Conservation (phyloP, 1,140 invertebrate genomes). For the Antheraea mylitta region DNA sequence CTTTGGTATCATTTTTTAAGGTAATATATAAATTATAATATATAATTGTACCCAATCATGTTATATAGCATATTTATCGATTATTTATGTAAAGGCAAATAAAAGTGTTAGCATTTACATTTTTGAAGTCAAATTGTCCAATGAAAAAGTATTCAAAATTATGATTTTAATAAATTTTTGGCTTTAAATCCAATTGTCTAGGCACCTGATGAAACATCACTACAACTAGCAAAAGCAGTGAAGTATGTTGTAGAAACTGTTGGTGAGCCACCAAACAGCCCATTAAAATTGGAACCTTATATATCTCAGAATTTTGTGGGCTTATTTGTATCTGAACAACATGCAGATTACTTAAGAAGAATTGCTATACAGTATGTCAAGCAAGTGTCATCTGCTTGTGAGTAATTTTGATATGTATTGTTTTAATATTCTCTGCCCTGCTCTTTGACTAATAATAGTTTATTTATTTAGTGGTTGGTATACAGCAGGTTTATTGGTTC, state of each 20-base stretch:
- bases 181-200: conserved; percentile 42
- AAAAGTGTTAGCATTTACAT: not conserved
- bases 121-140: no score
- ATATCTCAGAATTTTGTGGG: conserved; percentile 93
- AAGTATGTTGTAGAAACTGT: conserved; percentile 85
- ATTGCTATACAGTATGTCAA: conserved; percentile 88
- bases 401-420: conserved; percentile 52
- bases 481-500: not conserved
- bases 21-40: conserved; percentile 68
- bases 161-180: not conserved
- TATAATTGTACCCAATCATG: not conserved
- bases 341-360: conserved; percentile 87
- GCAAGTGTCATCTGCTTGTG: conserved; percentile 86
- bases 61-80: not conserved
- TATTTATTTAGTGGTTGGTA: not conserved
- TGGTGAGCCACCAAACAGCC: conserved; percentile 80
- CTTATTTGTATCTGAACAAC: conserved; percentile 88
- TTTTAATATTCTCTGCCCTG: not conserved
- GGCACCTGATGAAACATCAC: conserved; percentile 86
- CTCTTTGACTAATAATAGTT: not conserved
- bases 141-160: no score
- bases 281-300: conserved; percentile 87
- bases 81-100: not conserved
- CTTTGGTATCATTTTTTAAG: conserved; percentile 93
- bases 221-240: conserved; percentile 82